phyloP scores from a whole-genome alignment of 2,113 vertebrate genomes.

The Isichthys henryi region DNA sequence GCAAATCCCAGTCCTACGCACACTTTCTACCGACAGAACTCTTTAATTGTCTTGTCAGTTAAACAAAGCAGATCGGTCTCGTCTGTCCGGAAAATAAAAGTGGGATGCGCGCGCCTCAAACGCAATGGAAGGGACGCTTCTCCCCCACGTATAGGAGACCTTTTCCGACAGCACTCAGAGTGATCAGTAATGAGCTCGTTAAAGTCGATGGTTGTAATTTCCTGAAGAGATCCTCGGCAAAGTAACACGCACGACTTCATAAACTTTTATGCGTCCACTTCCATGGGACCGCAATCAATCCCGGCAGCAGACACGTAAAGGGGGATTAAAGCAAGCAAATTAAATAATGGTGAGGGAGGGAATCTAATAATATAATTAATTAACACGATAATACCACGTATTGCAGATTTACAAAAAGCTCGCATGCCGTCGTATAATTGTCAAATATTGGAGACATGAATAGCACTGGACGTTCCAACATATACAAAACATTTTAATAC shows the following conservation, averaged over 20 bases:
- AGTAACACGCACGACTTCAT: constrained; percentile 55
- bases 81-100: not conserved
- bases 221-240: constrained; percentile 51
- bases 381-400: not conserved
- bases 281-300: constrained; percentile 45
- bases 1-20: not conserved
- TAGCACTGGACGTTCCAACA: not conserved
- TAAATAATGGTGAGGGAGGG: not conserved
- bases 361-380: constrained; percentile 11
- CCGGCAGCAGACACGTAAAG: constrained; percentile 48
- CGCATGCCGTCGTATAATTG: not conserved
- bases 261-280: constrained; percentile 56
- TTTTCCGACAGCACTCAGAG: constrained; percentile 26
- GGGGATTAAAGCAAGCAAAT: not conserved
- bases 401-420: not conserved
- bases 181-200: constrained; percentile 56
- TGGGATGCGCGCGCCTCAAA: constrained; percentile 3
- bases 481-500: not conserved
- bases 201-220: constrained; percentile 56
- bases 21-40: constrained; percentile 14
- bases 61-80: constrained; percentile 25
- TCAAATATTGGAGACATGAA: not conserved
- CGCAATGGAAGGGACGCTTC: constrained; percentile 30
- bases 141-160: constrained; percentile 32
- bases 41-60: constrained; percentile 15